Evolutionary conservation across 2,888 invertebrate species (phyloP).

Genomic region (Tillus elongatus): DNA sequence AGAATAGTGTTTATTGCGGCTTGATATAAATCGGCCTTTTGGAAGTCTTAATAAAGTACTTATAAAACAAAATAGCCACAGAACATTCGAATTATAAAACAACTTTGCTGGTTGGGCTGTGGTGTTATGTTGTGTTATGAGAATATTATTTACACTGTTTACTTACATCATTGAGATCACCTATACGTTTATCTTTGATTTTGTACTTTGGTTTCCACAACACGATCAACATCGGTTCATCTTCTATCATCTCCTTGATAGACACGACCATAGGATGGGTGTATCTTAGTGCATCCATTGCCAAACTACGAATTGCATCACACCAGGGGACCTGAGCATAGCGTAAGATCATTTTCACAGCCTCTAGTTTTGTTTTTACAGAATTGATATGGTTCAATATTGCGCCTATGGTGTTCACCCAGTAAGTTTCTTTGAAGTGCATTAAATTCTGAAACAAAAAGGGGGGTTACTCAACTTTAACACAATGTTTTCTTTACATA

Average conservation of each 20-base stretch:
- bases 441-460: slow-evolving; percentile 23
- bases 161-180: slow-evolving; percentile 31
- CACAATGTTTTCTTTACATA: no score
- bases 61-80: no score
- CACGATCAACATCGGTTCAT: slow-evolving; percentile 40
- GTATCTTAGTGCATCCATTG: slow-evolving; percentile 24
- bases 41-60: no score
- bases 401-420: slow-evolving; percentile 25
- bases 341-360: slow-evolving; percentile 26
- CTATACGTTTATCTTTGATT: slow-evolving; percentile 27
- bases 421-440: slow-evolving; percentile 27
- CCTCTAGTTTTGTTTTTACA: slow-evolving; percentile 26
- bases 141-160: no score
- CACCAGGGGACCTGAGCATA: slow-evolving; percentile 32
- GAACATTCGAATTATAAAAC: no score
- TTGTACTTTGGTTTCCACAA: slow-evolving; percentile 42
- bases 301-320: slow-evolving; percentile 27
- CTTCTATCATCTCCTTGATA: slow-evolving; percentile 36
- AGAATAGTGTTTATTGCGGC: no score
- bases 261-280: slow-evolving; percentile 34
- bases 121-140: no score
- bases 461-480: slow-evolving; percentile 2
- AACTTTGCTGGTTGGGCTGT: no score
- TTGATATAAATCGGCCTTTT: no score
- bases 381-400: slow-evolving; percentile 29